phyloP scores from a whole-genome alignment of 2,888 invertebrate species.

The Epicampocera succincta region DNA sequence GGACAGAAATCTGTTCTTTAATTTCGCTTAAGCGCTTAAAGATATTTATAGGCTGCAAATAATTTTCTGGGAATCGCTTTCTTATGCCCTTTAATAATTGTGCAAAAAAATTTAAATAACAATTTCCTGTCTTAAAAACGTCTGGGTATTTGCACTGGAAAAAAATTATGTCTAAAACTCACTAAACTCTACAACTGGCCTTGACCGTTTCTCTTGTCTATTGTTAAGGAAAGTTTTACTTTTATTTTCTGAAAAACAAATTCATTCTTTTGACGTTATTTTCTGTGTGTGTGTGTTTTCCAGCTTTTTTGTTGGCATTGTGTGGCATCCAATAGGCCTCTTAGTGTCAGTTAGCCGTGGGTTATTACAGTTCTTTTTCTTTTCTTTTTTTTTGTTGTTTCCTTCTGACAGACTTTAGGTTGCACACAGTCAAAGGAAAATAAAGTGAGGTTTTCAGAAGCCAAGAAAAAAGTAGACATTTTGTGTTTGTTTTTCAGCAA shows the following conservation, averaged over 20 bases:
- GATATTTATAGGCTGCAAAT: neutral
- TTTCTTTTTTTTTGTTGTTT: neutral
- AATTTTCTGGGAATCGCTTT: too few relatives aligned
- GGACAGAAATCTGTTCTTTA: neutral
- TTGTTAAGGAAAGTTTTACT: conserved; percentile 25
- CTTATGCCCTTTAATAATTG: neutral
- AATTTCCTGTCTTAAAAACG: conserved; percentile 10
- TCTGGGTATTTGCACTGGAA: neutral
- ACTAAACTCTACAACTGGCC: conserved; percentile 31
- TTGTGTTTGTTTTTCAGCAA: neutral
- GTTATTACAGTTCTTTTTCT: conserved; percentile 36
- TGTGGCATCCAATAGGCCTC: conserved; percentile 28
- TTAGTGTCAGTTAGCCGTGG: conserved; percentile 49
- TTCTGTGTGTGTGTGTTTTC: neutral
- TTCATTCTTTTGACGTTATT: conserved; percentile 26
- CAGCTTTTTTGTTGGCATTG: conserved; percentile 23
- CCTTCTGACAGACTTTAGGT: neutral
- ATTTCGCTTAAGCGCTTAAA: conserved; percentile 9
- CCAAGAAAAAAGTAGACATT: too few relatives aligned
- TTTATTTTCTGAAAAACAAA: conserved; percentile 15
- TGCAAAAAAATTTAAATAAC: neutral
- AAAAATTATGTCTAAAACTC: neutral
- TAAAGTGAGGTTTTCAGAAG: conserved; percentile 15
- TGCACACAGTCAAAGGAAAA: conserved; percentile 6
- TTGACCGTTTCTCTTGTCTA: conserved; percentile 41